Percentiles rank a stretch among this genome's conserved stretches.
Conservation (phyloP, 2,888 invertebrate genomes). For the Drosophila pseudotalamancana region DNA sequence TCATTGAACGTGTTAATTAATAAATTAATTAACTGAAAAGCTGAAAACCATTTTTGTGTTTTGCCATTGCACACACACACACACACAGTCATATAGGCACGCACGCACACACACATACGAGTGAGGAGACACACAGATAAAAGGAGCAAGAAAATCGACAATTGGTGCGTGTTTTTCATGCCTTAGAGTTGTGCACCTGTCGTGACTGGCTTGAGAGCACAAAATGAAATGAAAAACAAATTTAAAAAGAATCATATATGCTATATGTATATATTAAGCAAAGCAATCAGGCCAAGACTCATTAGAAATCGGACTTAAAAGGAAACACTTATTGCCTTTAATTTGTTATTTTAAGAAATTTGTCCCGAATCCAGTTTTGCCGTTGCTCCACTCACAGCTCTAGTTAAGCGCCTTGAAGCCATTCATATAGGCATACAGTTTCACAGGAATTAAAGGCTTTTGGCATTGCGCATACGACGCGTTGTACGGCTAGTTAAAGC, state of each 20-base stretch:
- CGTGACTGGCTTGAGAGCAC: neutral
- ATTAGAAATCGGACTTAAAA: no score
- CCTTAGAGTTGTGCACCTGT: neutral
- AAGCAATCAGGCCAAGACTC: no score
- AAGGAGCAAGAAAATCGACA: neutral
- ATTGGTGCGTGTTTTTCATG: no score
- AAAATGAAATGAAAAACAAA: neutral
- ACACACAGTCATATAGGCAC: no score
- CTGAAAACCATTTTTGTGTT: slow-evolving; percentile 75
- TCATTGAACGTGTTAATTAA: slow-evolving; percentile 76
- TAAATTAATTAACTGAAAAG: slow-evolving; percentile 75
- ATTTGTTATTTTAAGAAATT: no score
- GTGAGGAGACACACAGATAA: neutral
- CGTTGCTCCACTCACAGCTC: neutral
- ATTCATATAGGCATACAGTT: slow-evolving; percentile 18
- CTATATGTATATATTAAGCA: no score
- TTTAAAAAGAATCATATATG: no score
- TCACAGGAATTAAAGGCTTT: slow-evolving; percentile 57
- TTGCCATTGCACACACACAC: slow-evolving; percentile 22
- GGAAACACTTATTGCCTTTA: no score
- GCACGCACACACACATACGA: neutral
- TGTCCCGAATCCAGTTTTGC: no score
- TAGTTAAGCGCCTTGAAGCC: slow-evolving; percentile 48
- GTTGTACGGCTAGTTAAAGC: slow-evolving; percentile 37
- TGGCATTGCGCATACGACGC: slow-evolving; percentile 64